A percentile compares a stretch with the other conserved stretches of the same genome.
phyloP scores from a whole-genome alignment of 2,888 invertebrate genomes.

The Pelosia muscerda region DNA sequence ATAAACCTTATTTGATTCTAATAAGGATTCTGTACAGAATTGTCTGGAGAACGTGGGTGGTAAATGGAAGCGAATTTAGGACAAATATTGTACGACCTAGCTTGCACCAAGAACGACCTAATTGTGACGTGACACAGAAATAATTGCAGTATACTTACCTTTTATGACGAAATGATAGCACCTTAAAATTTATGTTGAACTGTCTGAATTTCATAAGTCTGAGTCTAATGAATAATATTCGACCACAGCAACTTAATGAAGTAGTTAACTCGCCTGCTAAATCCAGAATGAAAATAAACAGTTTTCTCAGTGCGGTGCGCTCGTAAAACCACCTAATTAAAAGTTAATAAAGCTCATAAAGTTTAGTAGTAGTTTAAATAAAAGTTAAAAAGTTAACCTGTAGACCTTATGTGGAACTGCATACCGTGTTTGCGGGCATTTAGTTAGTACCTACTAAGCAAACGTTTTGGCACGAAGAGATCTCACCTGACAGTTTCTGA shows the following conservation, averaged over 20 bases:
- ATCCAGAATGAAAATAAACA: slow-evolving; percentile 18
- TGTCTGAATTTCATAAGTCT: too few species aligned
- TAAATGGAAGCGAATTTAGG: slow-evolving; percentile 57
- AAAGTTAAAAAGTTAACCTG: neutral
- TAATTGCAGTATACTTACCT: slow-evolving; percentile 51
- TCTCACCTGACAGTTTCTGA: too few species aligned
- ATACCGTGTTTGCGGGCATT: too few species aligned
- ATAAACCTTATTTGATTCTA: slow-evolving; percentile 25
- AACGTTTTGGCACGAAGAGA: too few species aligned
- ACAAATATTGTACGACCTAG: slow-evolving; percentile 59
- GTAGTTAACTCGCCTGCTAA: slow-evolving; percentile 8
- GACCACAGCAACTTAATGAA: neutral
- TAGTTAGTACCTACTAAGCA: too few species aligned
- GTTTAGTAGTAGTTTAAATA: neutral
- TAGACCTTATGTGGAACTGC: neutral
- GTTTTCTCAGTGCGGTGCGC: neutral
- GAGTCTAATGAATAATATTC: neutral
- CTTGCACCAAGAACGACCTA: slow-evolving; percentile 63
- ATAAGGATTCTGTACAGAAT: slow-evolving; percentile 30
- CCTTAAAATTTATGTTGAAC: neutral
- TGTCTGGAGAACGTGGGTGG: slow-evolving; percentile 49
- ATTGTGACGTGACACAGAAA: slow-evolving; percentile 55
- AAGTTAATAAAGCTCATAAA: slow-evolving; percentile 16
- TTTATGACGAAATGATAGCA: slow-evolving; percentile 12
- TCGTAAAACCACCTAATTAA: slow-evolving; percentile 25